Base-by-base conservation (phyloP, 2,888 invertebrate genomes). In the Crocallis elinguaria region DNA sequence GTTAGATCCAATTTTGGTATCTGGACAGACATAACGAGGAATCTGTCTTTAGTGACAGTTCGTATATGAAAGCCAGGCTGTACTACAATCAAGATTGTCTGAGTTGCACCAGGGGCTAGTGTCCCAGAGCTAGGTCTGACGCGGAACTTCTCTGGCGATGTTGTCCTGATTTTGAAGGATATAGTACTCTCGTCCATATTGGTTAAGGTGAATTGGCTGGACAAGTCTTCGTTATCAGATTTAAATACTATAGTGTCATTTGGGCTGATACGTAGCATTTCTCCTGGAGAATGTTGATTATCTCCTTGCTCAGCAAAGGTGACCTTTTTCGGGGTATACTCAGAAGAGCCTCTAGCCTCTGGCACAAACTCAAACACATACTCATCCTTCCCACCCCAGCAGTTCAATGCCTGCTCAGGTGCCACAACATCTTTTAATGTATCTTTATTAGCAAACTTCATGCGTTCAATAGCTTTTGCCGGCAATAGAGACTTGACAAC, bases 111-210 rank as follows among this genome's bases (percentile, higher is more conserved):
- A 0, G 95, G 93, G 1, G 92, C 85, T 43, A 98, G 79, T 4
- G 94, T 88, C 0, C 98, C 98, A 4, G 95, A 94, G 69, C 97
- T 97, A 0, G 98, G 98, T 44, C 97, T 93, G 0, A 99, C 99
- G 21, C 97, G 92, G 86, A 98, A 99, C 82, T 98, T 98, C 71
- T 98, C 98, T 0, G 98, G 99, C 0, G 98, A 96, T 2, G 98
- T 99, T 9, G 98, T 99, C 85, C 99, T 96, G 59, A 99, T 95
- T 96, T 98, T 89, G 38, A 92, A 93, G 0, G 86, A 89, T 0
- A 92, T 67, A 0, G 78, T 73, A 21, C 83, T 76, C 0, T 92
- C 90, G 51, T 95, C 94, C 68, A 93, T 92, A 75, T 97, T 97
- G 19, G 94, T 94, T 11, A 98, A 88, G 0, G 91, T 92, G 67